Conservation (phyloP, 2,888 invertebrate species). For the Noctuana brunneofusca region DNA sequence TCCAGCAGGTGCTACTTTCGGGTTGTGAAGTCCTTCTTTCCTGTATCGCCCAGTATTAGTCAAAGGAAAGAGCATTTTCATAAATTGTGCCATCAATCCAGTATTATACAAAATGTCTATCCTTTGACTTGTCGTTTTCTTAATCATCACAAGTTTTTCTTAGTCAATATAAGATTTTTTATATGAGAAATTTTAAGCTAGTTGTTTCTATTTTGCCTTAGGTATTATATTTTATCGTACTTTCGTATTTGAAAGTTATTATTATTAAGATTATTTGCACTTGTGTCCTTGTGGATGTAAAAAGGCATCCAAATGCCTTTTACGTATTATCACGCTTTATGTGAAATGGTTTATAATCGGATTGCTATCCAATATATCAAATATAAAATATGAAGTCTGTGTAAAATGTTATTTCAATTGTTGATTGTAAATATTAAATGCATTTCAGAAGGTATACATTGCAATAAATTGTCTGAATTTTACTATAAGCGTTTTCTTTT, state of each 20-base stretch:
- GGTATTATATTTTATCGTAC: constrained; percentile 69
- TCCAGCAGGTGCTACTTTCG: constrained; percentile 69
- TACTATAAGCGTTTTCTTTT: constrained; percentile 68
- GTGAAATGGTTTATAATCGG: constrained; percentile 63
- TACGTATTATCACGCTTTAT: constrained; percentile 77
- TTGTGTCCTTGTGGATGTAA: constrained; percentile 82
- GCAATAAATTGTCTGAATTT: constrained; percentile 81
- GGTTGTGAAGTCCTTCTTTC: constrained; percentile 83
- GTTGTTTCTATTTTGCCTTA: constrained; percentile 80
- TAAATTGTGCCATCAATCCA: constrained; percentile 80
- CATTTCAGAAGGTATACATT: constrained; percentile 78
- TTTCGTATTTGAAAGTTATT: constrained; percentile 79
- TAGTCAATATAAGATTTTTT: constrained; percentile 80
- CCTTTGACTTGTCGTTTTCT: constrained; percentile 75
- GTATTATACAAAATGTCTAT: constrained; percentile 74
- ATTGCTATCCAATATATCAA: constrained; percentile 70
- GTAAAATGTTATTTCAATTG: constrained; percentile 77
- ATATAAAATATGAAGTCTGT: constrained; percentile 66
- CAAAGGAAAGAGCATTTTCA: constrained; percentile 74
- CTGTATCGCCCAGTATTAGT: constrained; percentile 79
- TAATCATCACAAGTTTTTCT: constrained; percentile 78
- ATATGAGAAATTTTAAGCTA: constrained; percentile 75
- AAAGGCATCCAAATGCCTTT: constrained; percentile 62
- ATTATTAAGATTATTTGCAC: constrained; percentile 76
- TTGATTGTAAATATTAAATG: constrained; percentile 79